Evolutionary conservation across 2,113 vertebrate genomes (phyloP).

Genomic region (Cynoglossus semilaevis): DNA sequence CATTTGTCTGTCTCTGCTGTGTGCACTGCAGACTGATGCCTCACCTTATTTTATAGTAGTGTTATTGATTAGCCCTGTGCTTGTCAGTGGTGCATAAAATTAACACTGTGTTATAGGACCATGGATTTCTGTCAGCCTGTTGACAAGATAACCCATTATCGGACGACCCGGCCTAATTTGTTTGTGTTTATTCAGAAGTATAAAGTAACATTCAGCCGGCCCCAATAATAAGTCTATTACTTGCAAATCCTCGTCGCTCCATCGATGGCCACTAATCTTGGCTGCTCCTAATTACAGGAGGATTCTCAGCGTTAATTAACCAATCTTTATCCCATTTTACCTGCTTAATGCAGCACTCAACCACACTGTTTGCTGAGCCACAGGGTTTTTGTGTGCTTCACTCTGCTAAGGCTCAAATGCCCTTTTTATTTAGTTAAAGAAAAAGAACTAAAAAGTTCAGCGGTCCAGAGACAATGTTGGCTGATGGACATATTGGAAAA

Average conservation of each 20-base stretch:
- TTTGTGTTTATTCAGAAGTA: slow-evolving; percentile 83
- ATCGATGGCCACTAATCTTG: slow-evolving; percentile 76
- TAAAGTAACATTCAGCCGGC: slow-evolving; percentile 75
- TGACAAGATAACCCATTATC: slow-evolving; percentile 81
- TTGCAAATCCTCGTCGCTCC: slow-evolving; percentile 60
- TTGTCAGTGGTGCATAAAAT: slow-evolving; percentile 83
- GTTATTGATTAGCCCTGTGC: slow-evolving; percentile 72
- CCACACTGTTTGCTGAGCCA: slow-evolving; percentile 66
- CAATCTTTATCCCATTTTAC: slow-evolving; percentile 77
- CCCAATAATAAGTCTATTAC: slow-evolving; percentile 80
- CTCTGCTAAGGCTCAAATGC: not conserved
- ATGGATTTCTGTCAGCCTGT: slow-evolving; percentile 76
- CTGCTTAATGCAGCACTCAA: slow-evolving; percentile 72
- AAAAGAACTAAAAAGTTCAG: not conserved
- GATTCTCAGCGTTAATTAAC: slow-evolving; percentile 79
- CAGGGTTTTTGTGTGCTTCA: not conserved
- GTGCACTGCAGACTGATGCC: slow-evolving; percentile 67
- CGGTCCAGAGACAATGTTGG: no score
- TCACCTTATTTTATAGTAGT: slow-evolving; percentile 72
- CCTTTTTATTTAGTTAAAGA: not conserved
- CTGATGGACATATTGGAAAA: no score
- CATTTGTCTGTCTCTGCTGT: slow-evolving; percentile 23
- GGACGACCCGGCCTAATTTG: slow-evolving; percentile 76
- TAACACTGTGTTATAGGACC: slow-evolving; percentile 79
- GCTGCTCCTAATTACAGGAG: slow-evolving; percentile 79